Conservation (phyloP, 2,888 invertebrate species). For the Epirrhoe alternata region DNA sequence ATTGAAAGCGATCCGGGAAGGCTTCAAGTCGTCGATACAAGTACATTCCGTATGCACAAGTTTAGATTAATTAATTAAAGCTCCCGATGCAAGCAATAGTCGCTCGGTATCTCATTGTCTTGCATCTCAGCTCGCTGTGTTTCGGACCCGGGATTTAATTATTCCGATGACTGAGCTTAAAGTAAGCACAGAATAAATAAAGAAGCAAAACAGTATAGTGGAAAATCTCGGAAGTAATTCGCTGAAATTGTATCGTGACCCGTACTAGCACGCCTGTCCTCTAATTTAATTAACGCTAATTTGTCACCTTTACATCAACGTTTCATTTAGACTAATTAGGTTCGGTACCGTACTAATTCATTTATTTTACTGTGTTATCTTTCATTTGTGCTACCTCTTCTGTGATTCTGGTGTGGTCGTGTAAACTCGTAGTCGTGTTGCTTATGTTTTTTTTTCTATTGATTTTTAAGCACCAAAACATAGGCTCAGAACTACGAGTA, state of each 20-base stretch:
- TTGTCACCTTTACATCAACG: conserved; percentile 1
- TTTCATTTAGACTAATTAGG: not conserved
- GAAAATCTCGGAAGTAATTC: not conserved
- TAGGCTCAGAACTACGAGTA: too few relatives aligned
- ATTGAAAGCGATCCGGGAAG: conserved; percentile 22
- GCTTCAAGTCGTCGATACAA: conserved; percentile 22
- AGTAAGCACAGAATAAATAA: conserved; percentile 16
- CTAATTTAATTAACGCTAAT: not conserved
- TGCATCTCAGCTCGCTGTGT: conserved; percentile 26
- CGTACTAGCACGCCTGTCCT: not conserved
- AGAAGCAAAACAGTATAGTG: conserved; percentile 1
- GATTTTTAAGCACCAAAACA: too few relatives aligned
- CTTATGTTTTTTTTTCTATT: not conserved
- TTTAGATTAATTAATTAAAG: conserved; percentile 38
- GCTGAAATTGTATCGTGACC: not conserved
- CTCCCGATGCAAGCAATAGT: conserved; percentile 35
- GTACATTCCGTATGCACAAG: conserved; percentile 32
- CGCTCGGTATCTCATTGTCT: conserved; percentile 35
- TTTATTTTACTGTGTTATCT: not conserved
- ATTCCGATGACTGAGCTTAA: conserved; percentile 31
- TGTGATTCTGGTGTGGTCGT: not conserved
- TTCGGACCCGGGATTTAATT: conserved; percentile 32
- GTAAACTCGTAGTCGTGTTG: too few relatives aligned
- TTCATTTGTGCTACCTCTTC: not conserved
- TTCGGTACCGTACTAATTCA: not conserved